Evolutionary conservation across 2,113 vertebrate species (phyloP).

Genomic region (Gasterosteus aculeatus): DNA sequence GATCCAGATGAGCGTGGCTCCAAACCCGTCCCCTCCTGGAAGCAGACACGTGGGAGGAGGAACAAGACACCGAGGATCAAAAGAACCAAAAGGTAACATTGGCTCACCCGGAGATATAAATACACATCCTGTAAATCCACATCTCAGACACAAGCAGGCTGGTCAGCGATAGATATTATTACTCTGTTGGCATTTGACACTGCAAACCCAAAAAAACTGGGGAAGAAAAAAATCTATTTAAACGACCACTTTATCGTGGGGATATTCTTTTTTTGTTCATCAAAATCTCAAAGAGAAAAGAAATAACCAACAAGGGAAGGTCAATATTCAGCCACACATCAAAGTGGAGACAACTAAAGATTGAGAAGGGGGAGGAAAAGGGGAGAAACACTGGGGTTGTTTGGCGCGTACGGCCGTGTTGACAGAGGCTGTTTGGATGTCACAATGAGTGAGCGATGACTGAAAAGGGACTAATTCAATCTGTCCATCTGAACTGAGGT

Average conservation of each 20-base stretch:
- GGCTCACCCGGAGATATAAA: slow-evolving; percentile 48
- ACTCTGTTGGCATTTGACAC: slow-evolving; percentile 80
- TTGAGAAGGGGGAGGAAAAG: slow-evolving; percentile 1
- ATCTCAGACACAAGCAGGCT: slow-evolving; percentile 76
- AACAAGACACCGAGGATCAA: neutral
- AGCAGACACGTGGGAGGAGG: too few species aligned
- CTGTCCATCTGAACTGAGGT: slow-evolving; percentile 92
- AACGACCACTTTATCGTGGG: slow-evolving; percentile 44
- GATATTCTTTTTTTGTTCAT: neutral
- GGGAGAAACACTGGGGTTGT: slow-evolving; percentile 75
- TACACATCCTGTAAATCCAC: slow-evolving; percentile 27
- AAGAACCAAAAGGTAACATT: slow-evolving; percentile 2
- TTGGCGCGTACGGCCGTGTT: too few species aligned
- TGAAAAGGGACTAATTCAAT: slow-evolving; percentile 52
- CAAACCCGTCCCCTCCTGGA: neutral
- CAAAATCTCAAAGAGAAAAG: slow-evolving; percentile 65
- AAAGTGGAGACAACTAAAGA: slow-evolving; percentile 74
- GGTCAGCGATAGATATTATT: slow-evolving; percentile 81
- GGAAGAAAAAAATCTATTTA: slow-evolving; percentile 53
- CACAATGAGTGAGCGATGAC: slow-evolving; percentile 23
- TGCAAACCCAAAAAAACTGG: slow-evolving; percentile 80
- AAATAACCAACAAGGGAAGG: slow-evolving; percentile 58
- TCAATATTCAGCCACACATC: slow-evolving; percentile 74
- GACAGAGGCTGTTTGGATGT: slow-evolving; percentile 20
- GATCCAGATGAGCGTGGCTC: slow-evolving; percentile 44